Percentiles rank a stretch among this genome's conserved stretches.
Evolutionary conservation across 1,140 invertebrate genomes (phyloP).

Genomic region (Drosophila triauraria): DNA sequence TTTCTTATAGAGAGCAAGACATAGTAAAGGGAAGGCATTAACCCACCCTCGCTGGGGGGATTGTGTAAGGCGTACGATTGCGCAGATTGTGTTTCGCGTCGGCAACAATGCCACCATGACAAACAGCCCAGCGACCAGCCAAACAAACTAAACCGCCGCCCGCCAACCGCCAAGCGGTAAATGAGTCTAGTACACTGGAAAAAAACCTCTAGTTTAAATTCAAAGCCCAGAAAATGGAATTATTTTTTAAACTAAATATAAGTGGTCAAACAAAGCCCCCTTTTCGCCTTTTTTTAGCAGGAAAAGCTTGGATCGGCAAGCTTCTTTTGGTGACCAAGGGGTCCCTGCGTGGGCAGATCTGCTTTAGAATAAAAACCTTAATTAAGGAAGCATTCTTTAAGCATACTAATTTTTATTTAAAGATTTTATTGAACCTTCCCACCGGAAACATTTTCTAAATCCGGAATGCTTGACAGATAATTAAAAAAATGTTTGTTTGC

Average conservation of each 20-base stretch:
- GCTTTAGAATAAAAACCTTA: background rate
- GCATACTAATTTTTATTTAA: background rate
- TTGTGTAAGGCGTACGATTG: conserved; percentile 76
- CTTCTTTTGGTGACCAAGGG: background rate
- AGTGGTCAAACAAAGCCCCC: too few relatives aligned
- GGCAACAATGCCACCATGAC: conserved; percentile 78
- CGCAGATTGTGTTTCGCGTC: conserved; percentile 76
- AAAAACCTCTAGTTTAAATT: background rate
- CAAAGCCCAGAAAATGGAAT: background rate
- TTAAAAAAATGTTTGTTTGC: conserved; percentile 10
- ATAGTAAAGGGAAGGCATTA: background rate
- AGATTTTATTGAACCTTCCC: background rate
- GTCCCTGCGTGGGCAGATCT: background rate
- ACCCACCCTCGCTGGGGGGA: conserved; percentile 45
- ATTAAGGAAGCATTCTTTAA: background rate
- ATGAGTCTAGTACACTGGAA: conserved; percentile 20
- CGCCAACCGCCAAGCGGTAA: conserved; percentile 38
- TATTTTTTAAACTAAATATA: background rate
- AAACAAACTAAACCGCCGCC: conserved; percentile 35
- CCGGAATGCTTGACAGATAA: background rate
- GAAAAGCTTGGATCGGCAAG: too few relatives aligned
- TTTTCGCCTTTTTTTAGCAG: too few relatives aligned
- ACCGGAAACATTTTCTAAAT: conserved; percentile 13
- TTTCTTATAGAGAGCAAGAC: background rate
- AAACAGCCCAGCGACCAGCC: conserved; percentile 56